These are phyloP conservation scores for Ecliptopera silaceata DNA, from an alignment of 2,888 invertebrate species.

Conservation along the genomic window DNA sequence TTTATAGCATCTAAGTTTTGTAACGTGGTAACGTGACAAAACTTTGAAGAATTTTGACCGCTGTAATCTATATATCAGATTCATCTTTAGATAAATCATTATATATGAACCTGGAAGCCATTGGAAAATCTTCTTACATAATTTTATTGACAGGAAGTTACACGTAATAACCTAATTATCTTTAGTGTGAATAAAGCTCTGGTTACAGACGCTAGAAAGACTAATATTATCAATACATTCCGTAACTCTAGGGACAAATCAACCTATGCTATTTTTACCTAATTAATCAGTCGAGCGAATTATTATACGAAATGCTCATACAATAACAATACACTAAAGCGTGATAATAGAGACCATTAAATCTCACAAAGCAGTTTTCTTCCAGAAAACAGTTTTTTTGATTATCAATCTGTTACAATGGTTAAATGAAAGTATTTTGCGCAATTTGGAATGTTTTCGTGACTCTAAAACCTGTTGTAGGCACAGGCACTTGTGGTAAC, in stretches of 20 bases:
- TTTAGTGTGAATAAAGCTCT: constrained; percentile 46
- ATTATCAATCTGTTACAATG: no score
- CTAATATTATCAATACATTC: constrained; percentile 20
- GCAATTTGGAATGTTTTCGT: constrained; percentile 1
- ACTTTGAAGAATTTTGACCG: neutral
- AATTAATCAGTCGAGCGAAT: constrained; percentile 31
- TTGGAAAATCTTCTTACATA: neutral
- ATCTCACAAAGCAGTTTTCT: neutral
- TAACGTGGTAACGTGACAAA: no score
- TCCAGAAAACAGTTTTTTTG: neutral
- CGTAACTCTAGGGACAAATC: constrained; percentile 1
- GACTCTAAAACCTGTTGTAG: neutral
- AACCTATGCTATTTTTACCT: constrained; percentile 16
- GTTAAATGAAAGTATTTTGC: no score
- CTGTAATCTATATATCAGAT: constrained; percentile 2
- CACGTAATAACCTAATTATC: constrained; percentile 22
- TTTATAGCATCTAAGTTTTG: constrained; percentile 3
- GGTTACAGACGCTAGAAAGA: constrained; percentile 32
- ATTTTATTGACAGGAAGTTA: constrained; percentile 12
- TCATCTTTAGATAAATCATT: neutral
- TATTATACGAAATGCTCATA: constrained; percentile 39
- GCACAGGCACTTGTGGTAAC: constrained; percentile 10
- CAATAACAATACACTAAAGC: constrained; percentile 18
- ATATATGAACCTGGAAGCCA: constrained; percentile 12
- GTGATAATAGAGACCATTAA: neutral